Evolutionary conservation across 1,140 invertebrate genomes (phyloP), one percentile per base, ranked within the genome.

Genomic region (Ctenoplectra terminalis): DNA sequence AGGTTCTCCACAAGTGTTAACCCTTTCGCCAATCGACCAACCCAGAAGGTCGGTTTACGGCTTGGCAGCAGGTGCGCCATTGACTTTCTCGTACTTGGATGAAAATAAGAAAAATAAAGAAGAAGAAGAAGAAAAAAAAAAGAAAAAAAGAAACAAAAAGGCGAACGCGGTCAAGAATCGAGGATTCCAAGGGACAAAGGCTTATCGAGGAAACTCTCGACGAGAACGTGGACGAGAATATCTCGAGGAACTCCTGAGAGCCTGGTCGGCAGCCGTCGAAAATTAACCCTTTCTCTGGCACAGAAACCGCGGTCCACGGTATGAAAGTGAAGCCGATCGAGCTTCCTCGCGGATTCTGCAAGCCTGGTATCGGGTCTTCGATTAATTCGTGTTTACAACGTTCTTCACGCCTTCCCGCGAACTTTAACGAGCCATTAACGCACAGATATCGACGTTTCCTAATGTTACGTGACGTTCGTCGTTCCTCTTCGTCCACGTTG

Each of bases 301-400:
- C 73, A 58, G 81, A 83, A 73, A 37, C 81, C 46, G 56, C 67
- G 37, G 70, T 66, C 61, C 69, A 64, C 64, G 54, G 26, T 56
- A 37, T 13, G 9, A 7, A 34, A 34, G 9, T 6, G 11, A 13
- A 40, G 20, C 26, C 20, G 31, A 0, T 17, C 17, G 56, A 31
- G 46, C 67, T 69, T 88, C 34, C 71, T 87, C 9, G 17, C 0
- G 0, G 54, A 43, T 87, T 74, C 81, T 85, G 78, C n/a, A 17
- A 15, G 70, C 88, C 90, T 83, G 84, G 7, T 87, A 11, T 37
- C 43, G 31, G 52, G 76, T 89, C 87, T 91, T 91, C 87, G 87
- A 91, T 90, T 92, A 91, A 92, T 91, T 91, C 89, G 89, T 87
- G 87, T 92, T 91, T 91, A 91, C 89, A 91, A 90, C 88, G 88